Percentiles rank a stretch among this genome's conserved stretches.
Conservation (phyloP, 2,888 invertebrate species). For the Lamellibrachia columna region DNA sequence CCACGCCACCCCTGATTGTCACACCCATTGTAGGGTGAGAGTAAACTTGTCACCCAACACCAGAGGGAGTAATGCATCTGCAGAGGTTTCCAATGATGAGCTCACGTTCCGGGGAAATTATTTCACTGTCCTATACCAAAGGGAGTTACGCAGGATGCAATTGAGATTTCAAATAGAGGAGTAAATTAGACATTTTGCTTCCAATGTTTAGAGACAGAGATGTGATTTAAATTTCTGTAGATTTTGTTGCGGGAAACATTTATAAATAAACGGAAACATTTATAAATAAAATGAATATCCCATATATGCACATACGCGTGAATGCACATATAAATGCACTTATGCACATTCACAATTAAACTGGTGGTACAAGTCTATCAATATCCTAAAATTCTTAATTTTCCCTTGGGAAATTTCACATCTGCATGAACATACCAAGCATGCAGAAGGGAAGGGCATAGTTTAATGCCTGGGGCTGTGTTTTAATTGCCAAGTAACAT, state of each 20-base stretch:
- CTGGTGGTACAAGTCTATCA: not conserved
- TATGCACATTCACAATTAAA: not conserved
- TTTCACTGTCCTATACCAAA: not conserved
- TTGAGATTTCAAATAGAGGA: not conserved
- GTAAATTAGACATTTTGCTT: not conserved
- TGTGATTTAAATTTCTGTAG: not conserved
- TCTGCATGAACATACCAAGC: not conserved
- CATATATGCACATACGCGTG: no score
- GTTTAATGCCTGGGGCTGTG: not conserved
- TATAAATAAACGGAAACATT: not conserved
- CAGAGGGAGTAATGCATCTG: not conserved
- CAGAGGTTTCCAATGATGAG: not conserved
- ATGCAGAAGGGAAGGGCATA: not conserved
- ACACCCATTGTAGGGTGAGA: not conserved
- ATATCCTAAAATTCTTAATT: not conserved
- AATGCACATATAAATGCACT: not conserved
- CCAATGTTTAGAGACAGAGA: not conserved
- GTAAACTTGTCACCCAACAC: slow-evolving; percentile 12
- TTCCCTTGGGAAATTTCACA: slow-evolving; percentile 5
- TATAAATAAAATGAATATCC: no score
- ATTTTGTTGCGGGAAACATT: not conserved
- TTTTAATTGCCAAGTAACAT: slow-evolving; percentile 13
- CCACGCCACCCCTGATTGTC: not conserved
- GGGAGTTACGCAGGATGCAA: not conserved
- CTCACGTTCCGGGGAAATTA: not conserved